Base-by-base conservation (phyloP, 2,113 vertebrate genomes). In the Limnothrissa miodon region DNA sequence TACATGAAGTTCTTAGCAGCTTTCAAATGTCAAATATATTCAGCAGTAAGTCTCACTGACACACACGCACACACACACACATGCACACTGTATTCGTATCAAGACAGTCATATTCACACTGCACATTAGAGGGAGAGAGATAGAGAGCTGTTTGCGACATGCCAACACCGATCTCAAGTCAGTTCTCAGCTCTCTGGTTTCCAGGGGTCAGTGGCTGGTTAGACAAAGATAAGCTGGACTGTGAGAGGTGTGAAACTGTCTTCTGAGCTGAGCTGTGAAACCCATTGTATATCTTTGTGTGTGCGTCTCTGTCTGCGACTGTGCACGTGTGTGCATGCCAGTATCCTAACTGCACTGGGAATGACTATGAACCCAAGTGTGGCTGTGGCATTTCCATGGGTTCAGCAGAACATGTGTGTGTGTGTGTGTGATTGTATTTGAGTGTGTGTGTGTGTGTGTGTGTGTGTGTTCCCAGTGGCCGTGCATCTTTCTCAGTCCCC, bases 171-270 rank as follows among this genome's bases (percentile, higher is more conserved):
- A 56, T 23, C 46, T 48, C 0, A 17, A 15, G 11, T 48, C 10
- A 48, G 46, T 17, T 48, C 51, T 56, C 51, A 21, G 19, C 51
- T 56, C 51, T 2, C 21, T 7, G 5, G 4, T 56, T 56, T 56
- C 51, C 51, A 23, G 19, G 51, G 51, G 51, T 56, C 51, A 56
- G 51, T 23, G 51, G 51, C 29, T 66, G 23, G 8, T 45, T 46
- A 70, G 23, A 56, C 70, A 66, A 59, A 80, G 48, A 36, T 79
- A 78, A 62, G 36, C 59, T 74, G 42, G 33, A 81, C 81, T 62
- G 88, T 59, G 78, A 56, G 46, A 66, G 59, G 83, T 89, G 83
- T 80, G 83, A 87, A 86, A 82, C 79, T 33, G 15, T 79, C 59
- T 13, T 17, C 66, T 56, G 51, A 45, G 45, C n/a, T 81, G 46